Base-by-base conservation (phyloP, 2,888 invertebrate species). In the Drosophila tripunctata region DNA sequence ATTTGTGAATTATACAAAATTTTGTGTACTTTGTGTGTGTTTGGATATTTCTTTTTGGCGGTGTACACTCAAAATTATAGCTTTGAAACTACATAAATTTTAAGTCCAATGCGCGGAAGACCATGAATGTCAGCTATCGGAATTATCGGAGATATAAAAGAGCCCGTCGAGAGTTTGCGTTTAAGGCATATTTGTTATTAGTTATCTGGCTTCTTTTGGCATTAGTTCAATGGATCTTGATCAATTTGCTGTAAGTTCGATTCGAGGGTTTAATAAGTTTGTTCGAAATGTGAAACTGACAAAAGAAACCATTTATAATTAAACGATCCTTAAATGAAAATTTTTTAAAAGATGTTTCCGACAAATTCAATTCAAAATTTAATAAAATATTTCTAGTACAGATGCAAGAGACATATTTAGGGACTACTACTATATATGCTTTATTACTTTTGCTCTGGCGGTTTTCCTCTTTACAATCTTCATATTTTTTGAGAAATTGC, bases 401-500 rank as follows among this genome's bases (percentile, higher is more conserved):
- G 12, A 5, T 2, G 17, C 17, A 0, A 50, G 45, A 4, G 0
- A 15, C 0, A 0, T 2, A 0, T 75, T 84, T 19, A 0, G 0
- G 0, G 1, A 44, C 0, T 5, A 44, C 1, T 70, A 58, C 12
- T 62, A 27, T 12, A 21, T 75, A 12, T 41, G 67, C 4, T 21
- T 73, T 0, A 2, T n/a, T 7, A 43, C 78, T 3, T 80, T 80
- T 24, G n/a, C 0, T 5, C 0, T 67, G 6, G 56, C 45, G 4
- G 2, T 78, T 2, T 0, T 67, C 0, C 0, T 78, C 0, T 64
- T 84, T 4, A 3, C 1, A 0, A 0, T 67, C 12, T 84, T 80
- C 5, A 43, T 81, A 40, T 84, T 78, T 5, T 10, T 40, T 27
- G 75, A 78, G 43, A 64, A 14, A 4, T 4, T 80, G 22, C 84